Base-by-base conservation (phyloP, 2,797 vertebrate genomes). In the Pelodytes ibericus region DNA sequence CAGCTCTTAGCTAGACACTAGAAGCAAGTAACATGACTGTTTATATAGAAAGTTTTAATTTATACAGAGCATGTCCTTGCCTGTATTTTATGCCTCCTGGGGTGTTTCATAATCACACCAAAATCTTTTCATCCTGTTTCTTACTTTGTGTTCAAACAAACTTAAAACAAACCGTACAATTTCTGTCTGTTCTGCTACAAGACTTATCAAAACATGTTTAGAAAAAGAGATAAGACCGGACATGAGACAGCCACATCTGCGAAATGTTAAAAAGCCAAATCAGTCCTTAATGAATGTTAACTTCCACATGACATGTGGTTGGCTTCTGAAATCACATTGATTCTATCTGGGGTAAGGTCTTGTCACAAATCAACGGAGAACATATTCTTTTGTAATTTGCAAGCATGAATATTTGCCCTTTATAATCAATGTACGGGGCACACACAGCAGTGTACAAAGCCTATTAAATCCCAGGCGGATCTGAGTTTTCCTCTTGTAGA, bases 91-190 rank as follows among this genome's bases (percentile, higher is more conserved):
- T 67, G 49, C 69, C 64, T 66, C 76, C 76, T 73, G 71, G 71
- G 64, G 63, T 57, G 63, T 63, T 79, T 57, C 58, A 69, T 79
- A 79, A 79, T 79, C 76, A 39, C 71, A 68, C 64, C 47, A 60
- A 77, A 72, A 79, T 79, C 71, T 79, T 79, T 73, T 79, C 76
- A 69, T 79, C 71, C 57, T 56, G 25, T 69, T 44, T 44, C 69
- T 30, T 56, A 63, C 71, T 79, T 68, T 78, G 10, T 78, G 53
- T 78, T 78, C 56, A 72, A 72, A 72, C 76, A 63, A 62, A 63
- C 51, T 68, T 61, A 79, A n/a, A 79, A 63, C 58, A 79, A 79
- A 79, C 30, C 56, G 56, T 72, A 73, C 44, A 39, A 47, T 53
- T 24, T 44, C 58, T 41, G 58, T 72, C 62, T 66, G 29, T 26